Percentiles rank a stretch among this genome's conserved stretches.
Conservation (phyloP, 2,888 invertebrate genomes). For the Laothoe populi region DNA sequence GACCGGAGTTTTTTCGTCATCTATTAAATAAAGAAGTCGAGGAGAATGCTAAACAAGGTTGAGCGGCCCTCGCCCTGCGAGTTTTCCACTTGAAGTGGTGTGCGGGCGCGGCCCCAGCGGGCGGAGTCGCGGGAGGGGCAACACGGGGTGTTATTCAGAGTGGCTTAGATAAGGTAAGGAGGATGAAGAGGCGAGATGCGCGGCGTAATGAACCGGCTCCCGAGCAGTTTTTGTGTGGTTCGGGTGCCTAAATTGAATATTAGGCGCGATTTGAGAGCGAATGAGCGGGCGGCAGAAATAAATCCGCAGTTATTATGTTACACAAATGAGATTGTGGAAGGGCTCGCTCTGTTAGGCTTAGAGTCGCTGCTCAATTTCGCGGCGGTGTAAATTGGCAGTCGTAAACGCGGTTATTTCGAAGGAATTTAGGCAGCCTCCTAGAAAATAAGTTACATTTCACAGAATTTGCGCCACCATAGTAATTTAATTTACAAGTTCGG, state of each 20-base stretch:
- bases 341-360: constrained; percentile 69
- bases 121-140: constrained; percentile 49
- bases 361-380: constrained; percentile 75
- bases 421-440: constrained; percentile 62
- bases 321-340: constrained; percentile 80
- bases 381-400: constrained; percentile 73
- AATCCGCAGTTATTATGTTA: constrained; percentile 83
- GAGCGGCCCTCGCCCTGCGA: constrained; percentile 82
- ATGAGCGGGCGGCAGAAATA: constrained; percentile 80
- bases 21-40: constrained; percentile 84
- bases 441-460: constrained; percentile 50
- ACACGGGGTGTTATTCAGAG: constrained; percentile 74
- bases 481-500: not conserved
- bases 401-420: constrained; percentile 69
- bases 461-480: constrained; percentile 34
- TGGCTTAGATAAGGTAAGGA: constrained; percentile 84
- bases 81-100: constrained; percentile 83
- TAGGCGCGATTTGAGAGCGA: constrained; percentile 83
- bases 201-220: constrained; percentile 83
- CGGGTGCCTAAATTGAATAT: constrained; percentile 82
- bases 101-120: constrained; percentile 53
- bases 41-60: constrained; percentile 84
- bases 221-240: constrained; percentile 83
- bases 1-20: constrained; percentile 80
- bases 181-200: constrained; percentile 83